Evolutionary conservation across 1,140 invertebrate genomes (phyloP).

Genomic region (Drosophila kepulauana): DNA sequence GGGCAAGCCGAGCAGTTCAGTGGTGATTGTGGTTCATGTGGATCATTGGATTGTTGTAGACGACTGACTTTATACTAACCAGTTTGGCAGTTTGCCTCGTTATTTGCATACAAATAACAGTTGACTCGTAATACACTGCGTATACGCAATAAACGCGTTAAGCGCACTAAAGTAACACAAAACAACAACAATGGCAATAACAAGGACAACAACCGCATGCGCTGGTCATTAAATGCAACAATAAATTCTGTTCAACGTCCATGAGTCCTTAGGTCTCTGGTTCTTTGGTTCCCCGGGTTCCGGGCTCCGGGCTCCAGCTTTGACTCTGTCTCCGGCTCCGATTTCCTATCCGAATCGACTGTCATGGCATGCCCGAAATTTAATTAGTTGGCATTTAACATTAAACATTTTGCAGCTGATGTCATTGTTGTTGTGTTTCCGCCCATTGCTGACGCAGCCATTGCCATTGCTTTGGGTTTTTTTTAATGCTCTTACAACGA

Average conservation of each 20-base stretch:
- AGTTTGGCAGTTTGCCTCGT: constrained; percentile 25
- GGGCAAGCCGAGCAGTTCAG: constrained; percentile 21
- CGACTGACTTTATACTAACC: constrained; percentile 3
- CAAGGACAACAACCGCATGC: constrained; percentile 67
- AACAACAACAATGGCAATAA: constrained; percentile 27
- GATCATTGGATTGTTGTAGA: constrained; percentile 47
- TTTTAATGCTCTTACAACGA: constrained; percentile 7
- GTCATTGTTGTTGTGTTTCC: constrained; percentile 47
- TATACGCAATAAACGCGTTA: constrained; percentile 71
- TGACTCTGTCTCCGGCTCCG: constrained; percentile 4
- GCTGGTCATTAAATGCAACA: constrained; percentile 76
- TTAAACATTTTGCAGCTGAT: constrained; percentile 69
- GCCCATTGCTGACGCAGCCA: constrained; percentile 16
- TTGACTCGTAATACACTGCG: constrained; percentile 66
- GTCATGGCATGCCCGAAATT: constrained; percentile 71
- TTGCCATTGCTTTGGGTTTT: constrained; percentile 43
- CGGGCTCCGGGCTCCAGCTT: constrained; percentile 1
- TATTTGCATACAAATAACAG: constrained; percentile 55
- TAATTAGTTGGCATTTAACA: constrained; percentile 83
- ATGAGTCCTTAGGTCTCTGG: constrained; percentile 10
- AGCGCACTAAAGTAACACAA: constrained; percentile 34
- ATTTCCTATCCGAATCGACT: constrained; percentile 40
- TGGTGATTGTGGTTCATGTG: constrained; percentile 41
- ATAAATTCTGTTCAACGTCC: constrained; percentile 61
- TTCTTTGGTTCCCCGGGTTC: neutral